These are phyloP conservation scores for Anorthoa munda DNA, from an alignment of 2,888 invertebrate genomes.

Conservation along the genomic window DNA sequence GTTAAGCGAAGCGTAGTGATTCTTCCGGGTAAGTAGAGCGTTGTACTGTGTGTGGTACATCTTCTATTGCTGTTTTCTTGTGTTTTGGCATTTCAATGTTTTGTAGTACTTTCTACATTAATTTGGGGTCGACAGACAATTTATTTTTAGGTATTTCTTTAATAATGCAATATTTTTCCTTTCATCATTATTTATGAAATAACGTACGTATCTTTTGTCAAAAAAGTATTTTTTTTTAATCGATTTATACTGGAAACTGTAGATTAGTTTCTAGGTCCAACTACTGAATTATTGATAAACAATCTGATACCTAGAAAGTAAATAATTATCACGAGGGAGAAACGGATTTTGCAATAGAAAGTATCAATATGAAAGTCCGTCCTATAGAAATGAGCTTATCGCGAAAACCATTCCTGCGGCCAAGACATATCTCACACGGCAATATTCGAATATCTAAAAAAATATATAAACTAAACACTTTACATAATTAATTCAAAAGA, in stretches of 20 bases:
- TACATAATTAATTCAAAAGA: slow-evolving; percentile 14
- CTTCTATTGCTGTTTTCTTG: slow-evolving; percentile 37
- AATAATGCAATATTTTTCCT: background rate
- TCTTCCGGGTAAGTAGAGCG: slow-evolving; percentile 72
- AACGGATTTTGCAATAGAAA: slow-evolving; percentile 34
- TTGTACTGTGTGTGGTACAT: slow-evolving; percentile 51
- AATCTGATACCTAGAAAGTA: background rate
- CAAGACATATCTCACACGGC: slow-evolving; percentile 3
- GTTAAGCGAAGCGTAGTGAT: slow-evolving; percentile 70
- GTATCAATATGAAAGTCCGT: slow-evolving; percentile 29
- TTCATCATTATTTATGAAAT: no score
- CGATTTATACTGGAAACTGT: background rate
- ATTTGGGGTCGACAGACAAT: background rate
- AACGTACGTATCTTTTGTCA: background rate
- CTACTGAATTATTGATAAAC: background rate
- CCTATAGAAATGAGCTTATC: background rate
- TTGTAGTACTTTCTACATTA: slow-evolving; percentile 29
- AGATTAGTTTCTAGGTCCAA: no score
- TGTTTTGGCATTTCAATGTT: slow-evolving; percentile 25
- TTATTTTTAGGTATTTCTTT: background rate
- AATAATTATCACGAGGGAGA: slow-evolving; percentile 5
- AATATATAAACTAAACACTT: background rate
- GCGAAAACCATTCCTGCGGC: slow-evolving; percentile 24
- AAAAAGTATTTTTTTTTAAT: background rate
- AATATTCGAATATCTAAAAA: background rate